These are phyloP conservation scores for Hymenochirus boettgeri DNA, from an alignment of 2,113 vertebrate species.

Conservation along the genomic window DNA sequence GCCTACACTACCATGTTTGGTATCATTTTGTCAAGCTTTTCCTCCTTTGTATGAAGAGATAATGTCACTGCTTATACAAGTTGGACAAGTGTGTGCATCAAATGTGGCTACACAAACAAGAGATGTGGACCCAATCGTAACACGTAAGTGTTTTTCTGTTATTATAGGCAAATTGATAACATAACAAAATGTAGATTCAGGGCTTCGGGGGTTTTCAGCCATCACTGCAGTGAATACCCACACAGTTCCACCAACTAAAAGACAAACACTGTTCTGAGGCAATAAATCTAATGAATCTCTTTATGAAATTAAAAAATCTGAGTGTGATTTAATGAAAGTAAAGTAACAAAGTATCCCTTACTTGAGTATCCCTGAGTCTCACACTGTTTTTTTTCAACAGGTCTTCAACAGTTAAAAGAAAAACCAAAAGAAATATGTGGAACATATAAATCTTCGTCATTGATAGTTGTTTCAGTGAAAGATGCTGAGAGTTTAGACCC, in stretches of 20 bases:
- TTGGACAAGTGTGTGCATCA: constrained; percentile 93
- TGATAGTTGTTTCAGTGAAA: constrained; percentile 64
- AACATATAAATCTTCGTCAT: constrained; percentile 58
- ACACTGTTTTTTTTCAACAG: constrained; percentile 52
- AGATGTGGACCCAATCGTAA: constrained; percentile 88
- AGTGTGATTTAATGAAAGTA: no score
- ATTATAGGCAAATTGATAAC: no score
- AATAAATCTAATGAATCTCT: no score
- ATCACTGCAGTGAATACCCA: no score
- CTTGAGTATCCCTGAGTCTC: no score
- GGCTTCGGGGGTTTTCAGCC: no score
- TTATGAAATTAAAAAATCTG: no score
- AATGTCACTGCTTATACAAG: constrained; percentile 87
- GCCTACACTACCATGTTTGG: constrained; percentile 92
- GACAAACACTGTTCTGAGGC: no score
- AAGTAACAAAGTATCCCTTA: no score
- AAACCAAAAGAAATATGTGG: constrained; percentile 66
- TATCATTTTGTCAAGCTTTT: constrained; percentile 93
- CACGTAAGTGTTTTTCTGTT: constrained; percentile 76
- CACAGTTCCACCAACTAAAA: no score
- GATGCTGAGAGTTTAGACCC: constrained; percentile 76
- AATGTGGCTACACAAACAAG: constrained; percentile 88
- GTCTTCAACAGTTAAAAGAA: constrained; percentile 86
- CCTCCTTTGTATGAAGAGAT: constrained; percentile 93
- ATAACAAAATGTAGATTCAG: no score